Evolutionary conservation across 2,888 invertebrate genomes (phyloP).

Genomic region (Cataglyphis livida): DNA sequence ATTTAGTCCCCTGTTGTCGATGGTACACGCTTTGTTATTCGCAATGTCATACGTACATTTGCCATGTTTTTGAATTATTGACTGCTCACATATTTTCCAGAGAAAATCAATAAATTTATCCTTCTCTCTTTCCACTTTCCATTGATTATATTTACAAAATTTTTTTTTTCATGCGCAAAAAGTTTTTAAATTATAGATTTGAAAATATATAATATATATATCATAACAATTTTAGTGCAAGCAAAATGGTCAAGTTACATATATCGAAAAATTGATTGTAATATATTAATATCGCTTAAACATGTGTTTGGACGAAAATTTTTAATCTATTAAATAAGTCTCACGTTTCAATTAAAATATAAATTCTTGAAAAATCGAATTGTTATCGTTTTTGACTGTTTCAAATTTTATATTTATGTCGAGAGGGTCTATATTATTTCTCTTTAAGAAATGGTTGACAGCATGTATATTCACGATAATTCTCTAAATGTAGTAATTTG

Average conservation of each 20-base stretch:
- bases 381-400: too few relatives aligned
- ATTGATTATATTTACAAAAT: conserved; percentile 15
- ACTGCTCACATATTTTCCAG: not conserved
- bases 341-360: too few relatives aligned
- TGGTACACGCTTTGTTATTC: conserved; percentile 36
- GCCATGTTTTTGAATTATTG: not conserved
- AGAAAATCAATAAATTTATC: not conserved
- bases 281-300: not conserved
- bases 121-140: not conserved
- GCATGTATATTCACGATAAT: not conserved
- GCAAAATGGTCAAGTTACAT: not conserved
- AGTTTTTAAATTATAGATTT: not conserved
- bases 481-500: too few relatives aligned
- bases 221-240: not conserved
- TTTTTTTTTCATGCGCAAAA: not conserved
- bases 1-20: conserved; percentile 35
- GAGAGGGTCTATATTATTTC: too few relatives aligned
- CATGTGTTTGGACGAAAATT: not conserved
- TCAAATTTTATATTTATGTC: too few relatives aligned
- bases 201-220: not conserved
- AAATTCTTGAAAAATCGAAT: too few relatives aligned
- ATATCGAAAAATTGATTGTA: not conserved
- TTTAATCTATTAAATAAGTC: too few relatives aligned
- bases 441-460: not conserved
- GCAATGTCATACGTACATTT: conserved; percentile 23